Conservation (phyloP, 1,140 invertebrate species). For the Danaus melanippus region DNA sequence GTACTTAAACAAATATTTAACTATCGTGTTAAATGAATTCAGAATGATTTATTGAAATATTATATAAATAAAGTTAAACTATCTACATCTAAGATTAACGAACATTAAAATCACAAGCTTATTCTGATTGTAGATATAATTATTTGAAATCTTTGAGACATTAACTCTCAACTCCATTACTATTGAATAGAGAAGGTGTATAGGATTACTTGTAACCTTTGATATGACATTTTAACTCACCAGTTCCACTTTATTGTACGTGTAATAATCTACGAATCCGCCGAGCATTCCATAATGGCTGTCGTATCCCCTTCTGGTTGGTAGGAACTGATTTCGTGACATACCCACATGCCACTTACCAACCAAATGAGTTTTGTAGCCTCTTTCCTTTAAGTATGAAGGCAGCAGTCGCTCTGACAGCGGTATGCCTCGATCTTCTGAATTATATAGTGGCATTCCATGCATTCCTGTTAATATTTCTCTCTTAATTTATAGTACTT, state of each 20-base stretch:
- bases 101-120: too few species aligned
- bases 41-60: too few species aligned
- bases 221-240: constrained; percentile 26
- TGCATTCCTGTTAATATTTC: constrained; percentile 77
- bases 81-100: too few species aligned
- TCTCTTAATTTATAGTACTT: too few species aligned
- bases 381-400: constrained; percentile 81
- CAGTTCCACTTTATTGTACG: constrained; percentile 72
- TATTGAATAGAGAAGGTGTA: too few species aligned
- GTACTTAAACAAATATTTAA: background rate
- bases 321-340: constrained; percentile 79
- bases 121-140: too few species aligned
- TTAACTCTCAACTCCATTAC: too few species aligned
- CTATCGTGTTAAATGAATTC: too few species aligned
- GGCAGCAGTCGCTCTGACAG: constrained; percentile 81
- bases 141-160: too few species aligned
- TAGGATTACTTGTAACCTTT: too few species aligned
- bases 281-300: constrained; percentile 88
- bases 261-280: constrained; percentile 87
- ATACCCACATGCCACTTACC: constrained; percentile 94
- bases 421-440: constrained; percentile 82
- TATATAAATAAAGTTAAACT: too few species aligned
- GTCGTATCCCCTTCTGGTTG: constrained; percentile 86
- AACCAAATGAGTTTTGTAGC: constrained; percentile 86
- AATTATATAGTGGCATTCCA: constrained; percentile 81